phyloP scores from a whole-genome alignment of 1,140 invertebrate genomes.

The Pissodes strobi region DNA sequence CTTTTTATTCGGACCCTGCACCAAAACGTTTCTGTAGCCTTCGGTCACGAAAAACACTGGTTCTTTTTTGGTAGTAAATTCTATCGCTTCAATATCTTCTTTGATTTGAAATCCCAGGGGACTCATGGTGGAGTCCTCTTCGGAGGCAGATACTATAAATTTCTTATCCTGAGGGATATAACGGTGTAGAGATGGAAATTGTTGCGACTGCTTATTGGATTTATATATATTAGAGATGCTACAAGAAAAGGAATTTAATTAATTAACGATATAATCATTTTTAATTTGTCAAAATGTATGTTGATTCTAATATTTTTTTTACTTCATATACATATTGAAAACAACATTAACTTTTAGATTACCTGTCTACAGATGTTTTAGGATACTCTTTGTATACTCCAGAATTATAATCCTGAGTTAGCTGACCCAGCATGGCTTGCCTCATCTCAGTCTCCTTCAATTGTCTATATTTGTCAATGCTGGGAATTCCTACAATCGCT shows the following conservation, averaged over 20 bases:
- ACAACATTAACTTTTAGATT: too few relatives aligned
- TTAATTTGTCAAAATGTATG: too few relatives aligned
- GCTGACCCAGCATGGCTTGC: neutral
- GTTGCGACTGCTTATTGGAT: neutral
- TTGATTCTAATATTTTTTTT: too few relatives aligned
- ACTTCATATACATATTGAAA: too few relatives aligned
- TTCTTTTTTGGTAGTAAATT: neutral
- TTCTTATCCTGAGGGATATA: neutral
- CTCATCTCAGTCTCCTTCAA: neutral
- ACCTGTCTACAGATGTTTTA: too few relatives aligned
- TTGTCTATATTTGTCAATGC: neutral
- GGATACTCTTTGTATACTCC: neutral
- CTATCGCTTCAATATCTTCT: neutral
- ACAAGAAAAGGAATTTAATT: too few relatives aligned
- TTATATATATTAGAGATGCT: too few relatives aligned
- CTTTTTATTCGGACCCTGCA: conserved; percentile 16
- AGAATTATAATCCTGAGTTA: neutral
- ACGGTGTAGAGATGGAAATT: neutral
- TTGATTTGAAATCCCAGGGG: neutral
- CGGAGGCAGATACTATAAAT: conserved; percentile 16
- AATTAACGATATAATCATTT: too few relatives aligned
- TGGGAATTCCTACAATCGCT: too few relatives aligned
- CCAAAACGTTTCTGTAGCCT: conserved; percentile 17
- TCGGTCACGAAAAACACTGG: conserved; percentile 16
- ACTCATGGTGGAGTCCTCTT: neutral